phyloP scores from a whole-genome alignment of 2,888 invertebrate genomes.

The Blomia tropicalis region DNA sequence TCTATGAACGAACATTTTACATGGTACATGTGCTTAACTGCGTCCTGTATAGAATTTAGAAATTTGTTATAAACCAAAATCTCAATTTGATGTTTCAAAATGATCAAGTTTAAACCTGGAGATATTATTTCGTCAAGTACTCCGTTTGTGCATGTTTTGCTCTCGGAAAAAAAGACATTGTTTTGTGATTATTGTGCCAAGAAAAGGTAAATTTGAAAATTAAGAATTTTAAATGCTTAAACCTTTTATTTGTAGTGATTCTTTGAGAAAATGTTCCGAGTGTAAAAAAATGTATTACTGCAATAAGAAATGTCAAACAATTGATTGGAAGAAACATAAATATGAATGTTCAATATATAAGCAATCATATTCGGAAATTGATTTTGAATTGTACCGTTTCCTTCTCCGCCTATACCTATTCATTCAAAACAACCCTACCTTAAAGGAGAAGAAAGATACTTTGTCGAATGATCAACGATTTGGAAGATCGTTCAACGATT shows the following conservation, averaged over 20 bases:
- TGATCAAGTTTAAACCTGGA: slow-evolving; percentile 37
- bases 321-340: slow-evolving; percentile 23
- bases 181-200: slow-evolving; percentile 60
- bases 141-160: slow-evolving; percentile 57
- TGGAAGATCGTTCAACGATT: slow-evolving; percentile 11
- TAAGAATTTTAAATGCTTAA: too few species aligned
- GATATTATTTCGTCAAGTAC: slow-evolving; percentile 52
- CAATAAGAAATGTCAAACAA: slow-evolving; percentile 53
- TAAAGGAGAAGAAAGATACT: neutral
- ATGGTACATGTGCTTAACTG: too few species aligned
- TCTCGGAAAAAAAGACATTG: slow-evolving; percentile 50
- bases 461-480: neutral
- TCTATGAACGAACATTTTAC: too few species aligned
- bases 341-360: slow-evolving; percentile 28
- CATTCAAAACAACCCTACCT: slow-evolving; percentile 6
- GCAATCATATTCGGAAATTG: neutral
- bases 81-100: slow-evolving; percentile 9
- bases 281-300: slow-evolving; percentile 73
- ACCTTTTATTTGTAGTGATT: slow-evolving; percentile 18
- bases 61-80: neutral
- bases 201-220: slow-evolving; percentile 41
- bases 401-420: slow-evolving; percentile 19
- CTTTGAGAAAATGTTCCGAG: slow-evolving; percentile 50
- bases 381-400: slow-evolving; percentile 21
- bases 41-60: too few species aligned